Conservation (phyloP, 2,113 vertebrate species). For the Psophia crepitans region DNA sequence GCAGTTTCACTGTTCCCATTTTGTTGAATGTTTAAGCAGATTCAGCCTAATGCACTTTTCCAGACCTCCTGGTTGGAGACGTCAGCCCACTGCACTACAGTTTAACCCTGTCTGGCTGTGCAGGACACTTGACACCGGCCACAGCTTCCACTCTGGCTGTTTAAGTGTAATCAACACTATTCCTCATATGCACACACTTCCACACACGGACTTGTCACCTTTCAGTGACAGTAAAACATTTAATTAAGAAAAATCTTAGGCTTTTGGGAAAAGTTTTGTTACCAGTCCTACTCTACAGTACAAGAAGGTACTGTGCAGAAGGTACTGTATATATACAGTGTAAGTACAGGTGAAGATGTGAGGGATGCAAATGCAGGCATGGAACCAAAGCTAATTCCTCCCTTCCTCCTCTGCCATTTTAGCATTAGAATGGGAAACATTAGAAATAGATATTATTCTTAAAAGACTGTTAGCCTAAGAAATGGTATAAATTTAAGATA, state of each 20-base stretch:
- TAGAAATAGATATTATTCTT: background rate
- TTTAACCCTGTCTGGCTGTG: background rate
- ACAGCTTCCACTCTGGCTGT: background rate
- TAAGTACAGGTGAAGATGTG: background rate
- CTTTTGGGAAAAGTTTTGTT: background rate
- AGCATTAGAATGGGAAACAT: background rate
- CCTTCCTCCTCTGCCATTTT: background rate
- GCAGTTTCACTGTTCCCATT: background rate
- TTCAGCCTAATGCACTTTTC: background rate
- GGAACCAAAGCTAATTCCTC: background rate
- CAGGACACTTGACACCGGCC: background rate
- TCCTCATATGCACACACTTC: background rate
- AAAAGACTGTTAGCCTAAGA: background rate
- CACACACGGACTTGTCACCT: background rate
- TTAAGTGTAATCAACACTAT: background rate
- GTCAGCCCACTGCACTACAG: accelerated
- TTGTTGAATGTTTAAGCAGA: background rate
- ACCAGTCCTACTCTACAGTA: background rate
- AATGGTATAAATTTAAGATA: background rate
- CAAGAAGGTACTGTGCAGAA: too few species aligned
- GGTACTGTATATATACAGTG: too few species aligned
- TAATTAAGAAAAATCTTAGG: background rate
- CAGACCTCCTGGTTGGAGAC: background rate
- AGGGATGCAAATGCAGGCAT: background rate
- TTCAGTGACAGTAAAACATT: background rate